Conservation (phyloP, 1,140 invertebrate genomes). For the Drosophila malerkotliana region DNA sequence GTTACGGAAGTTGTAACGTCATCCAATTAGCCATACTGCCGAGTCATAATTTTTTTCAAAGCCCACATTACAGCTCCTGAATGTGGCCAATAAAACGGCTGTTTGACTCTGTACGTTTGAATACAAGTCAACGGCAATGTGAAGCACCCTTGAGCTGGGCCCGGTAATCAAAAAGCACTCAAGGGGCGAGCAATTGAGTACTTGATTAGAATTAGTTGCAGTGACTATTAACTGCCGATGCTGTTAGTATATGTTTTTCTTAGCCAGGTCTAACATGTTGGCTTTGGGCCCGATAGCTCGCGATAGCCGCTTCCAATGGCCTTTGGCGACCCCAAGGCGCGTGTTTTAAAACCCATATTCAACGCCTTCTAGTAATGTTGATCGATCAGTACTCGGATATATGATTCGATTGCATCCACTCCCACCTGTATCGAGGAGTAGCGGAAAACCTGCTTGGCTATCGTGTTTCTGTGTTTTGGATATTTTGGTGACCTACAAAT, state of each 20-base stretch:
- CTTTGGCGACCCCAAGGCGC: slow-evolving; percentile 38
- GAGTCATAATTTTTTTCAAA: slow-evolving; percentile 18
- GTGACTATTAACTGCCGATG: slow-evolving; percentile 26
- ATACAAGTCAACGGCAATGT: background rate
- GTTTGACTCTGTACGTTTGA: background rate
- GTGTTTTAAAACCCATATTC: slow-evolving; percentile 41
- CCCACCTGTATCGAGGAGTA: background rate
- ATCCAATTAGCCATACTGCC: slow-evolving; percentile 50
- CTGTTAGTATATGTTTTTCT: slow-evolving; percentile 16
- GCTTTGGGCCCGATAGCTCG: slow-evolving; percentile 19
- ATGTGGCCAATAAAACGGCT: slow-evolving; percentile 41
- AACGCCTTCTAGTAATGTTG: slow-evolving; percentile 9
- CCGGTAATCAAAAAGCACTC: slow-evolving; percentile 63
- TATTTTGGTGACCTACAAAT: slow-evolving; percentile 78
- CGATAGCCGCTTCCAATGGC: slow-evolving; percentile 59
- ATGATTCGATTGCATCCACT: slow-evolving; percentile 15
- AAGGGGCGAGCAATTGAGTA: slow-evolving; percentile 15
- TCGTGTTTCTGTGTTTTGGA: slow-evolving; percentile 29
- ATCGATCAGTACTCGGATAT: slow-evolving; percentile 11
- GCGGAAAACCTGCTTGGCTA: slow-evolving; percentile 22
- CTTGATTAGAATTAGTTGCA: slow-evolving; percentile 43
- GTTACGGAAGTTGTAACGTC: slow-evolving; percentile 59
- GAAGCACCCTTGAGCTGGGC: slow-evolving; percentile 57
- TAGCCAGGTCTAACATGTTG: slow-evolving; percentile 44
- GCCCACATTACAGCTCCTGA: slow-evolving; percentile 40